These are phyloP conservation scores for Paradoxurus hermaphroditus DNA, from an alignment of 2,113 vertebrate species.

Conservation along the genomic window DNA sequence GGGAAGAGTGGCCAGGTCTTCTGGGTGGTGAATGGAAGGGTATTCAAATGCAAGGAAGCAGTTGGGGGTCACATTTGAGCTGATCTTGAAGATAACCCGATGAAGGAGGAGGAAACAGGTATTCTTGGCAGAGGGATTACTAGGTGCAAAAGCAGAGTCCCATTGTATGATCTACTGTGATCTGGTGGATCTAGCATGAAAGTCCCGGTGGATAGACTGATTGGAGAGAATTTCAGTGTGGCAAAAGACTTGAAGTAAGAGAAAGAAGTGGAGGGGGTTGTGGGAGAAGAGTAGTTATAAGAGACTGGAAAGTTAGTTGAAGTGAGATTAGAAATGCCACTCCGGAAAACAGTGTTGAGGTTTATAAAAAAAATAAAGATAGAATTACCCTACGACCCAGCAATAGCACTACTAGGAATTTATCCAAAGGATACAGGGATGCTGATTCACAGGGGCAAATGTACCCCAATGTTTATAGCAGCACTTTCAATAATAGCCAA, in stretches of 20 bases:
- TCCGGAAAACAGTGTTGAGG: too few species aligned
- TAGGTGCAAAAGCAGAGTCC: neutral
- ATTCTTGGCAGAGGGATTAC: neutral
- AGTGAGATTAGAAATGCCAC: neutral
- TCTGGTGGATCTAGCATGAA: neutral
- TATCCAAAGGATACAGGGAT: too few species aligned
- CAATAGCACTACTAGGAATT: too few species aligned
- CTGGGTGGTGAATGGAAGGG: neutral
- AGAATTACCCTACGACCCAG: too few species aligned
- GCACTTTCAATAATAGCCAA: too few species aligned
- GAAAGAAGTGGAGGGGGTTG: neutral
- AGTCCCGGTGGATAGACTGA: neutral
- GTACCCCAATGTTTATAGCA: too few species aligned
- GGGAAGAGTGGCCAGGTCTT: neutral
- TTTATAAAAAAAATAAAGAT: too few species aligned
- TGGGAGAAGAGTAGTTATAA: neutral
- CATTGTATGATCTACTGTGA: neutral
- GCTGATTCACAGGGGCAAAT: too few species aligned
- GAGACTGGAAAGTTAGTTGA: neutral
- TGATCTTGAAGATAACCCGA: neutral
- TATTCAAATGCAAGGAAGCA: neutral
- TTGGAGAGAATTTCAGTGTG: neutral
- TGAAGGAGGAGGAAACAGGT: neutral
- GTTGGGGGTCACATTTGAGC: neutral
- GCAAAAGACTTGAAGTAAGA: neutral